Evolutionary conservation across 1,140 invertebrate species (phyloP).

Genomic region (Phocides pigmalion): DNA sequence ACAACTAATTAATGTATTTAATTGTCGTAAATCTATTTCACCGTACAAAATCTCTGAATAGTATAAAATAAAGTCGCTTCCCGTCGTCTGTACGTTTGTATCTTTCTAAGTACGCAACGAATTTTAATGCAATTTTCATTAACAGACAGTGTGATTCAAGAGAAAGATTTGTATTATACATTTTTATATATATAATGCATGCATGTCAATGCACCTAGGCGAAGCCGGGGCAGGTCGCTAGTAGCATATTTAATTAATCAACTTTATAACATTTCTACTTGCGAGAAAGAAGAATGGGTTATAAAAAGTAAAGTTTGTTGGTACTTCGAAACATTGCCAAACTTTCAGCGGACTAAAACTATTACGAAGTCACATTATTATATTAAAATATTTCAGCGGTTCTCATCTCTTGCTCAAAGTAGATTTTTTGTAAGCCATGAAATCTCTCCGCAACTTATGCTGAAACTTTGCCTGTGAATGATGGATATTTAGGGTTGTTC

Average conservation of each 20-base stretch:
- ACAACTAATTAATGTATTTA: too few relatives aligned
- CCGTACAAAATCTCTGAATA: too few relatives aligned
- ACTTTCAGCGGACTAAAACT: constrained; percentile 29
- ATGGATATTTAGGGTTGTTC: neutral
- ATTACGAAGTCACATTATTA: constrained; percentile 27
- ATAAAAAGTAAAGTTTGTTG: constrained; percentile 7
- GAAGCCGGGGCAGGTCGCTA: too few relatives aligned
- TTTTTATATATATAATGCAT: too few relatives aligned
- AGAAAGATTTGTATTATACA: too few relatives aligned
- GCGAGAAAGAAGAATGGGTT: neutral
- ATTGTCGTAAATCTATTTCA: too few relatives aligned
- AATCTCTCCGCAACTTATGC: constrained; percentile 32
- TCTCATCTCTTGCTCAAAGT: neutral
- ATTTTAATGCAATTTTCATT: too few relatives aligned
- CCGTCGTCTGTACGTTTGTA: too few relatives aligned
- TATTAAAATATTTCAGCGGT: constrained; percentile 13
- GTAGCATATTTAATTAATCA: neutral
- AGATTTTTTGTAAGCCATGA: constrained; percentile 28
- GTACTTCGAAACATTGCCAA: constrained; percentile 11
- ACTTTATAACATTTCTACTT: neutral
- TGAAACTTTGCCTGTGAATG: constrained; percentile 33
- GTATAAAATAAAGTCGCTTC: too few relatives aligned
- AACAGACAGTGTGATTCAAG: too few relatives aligned
- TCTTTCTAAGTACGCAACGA: too few relatives aligned
- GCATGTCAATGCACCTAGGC: too few relatives aligned